Evolutionary conservation across 2,888 invertebrate genomes (phyloP).

Genomic region (Caenorhabditis sp.): DNA sequence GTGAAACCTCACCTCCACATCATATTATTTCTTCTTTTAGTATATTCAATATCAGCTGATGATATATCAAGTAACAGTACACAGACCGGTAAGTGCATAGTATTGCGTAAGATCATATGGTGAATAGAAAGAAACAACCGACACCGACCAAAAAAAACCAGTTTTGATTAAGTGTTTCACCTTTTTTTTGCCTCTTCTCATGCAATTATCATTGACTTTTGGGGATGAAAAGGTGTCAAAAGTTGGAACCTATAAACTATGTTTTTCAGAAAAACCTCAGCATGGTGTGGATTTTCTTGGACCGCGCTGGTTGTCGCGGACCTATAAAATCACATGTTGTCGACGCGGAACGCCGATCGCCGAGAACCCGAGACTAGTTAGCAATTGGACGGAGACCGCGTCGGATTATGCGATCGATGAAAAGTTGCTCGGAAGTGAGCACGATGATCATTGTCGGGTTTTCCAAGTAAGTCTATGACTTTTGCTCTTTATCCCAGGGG

Average conservation of each 20-base stretch:
- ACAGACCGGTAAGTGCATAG: background rate
- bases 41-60: background rate
- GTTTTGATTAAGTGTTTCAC: too few relatives aligned
- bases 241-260: too few relatives aligned
- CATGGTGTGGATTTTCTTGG: slow-evolving; percentile 58
- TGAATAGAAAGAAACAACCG: too few relatives aligned
- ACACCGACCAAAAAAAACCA: too few relatives aligned
- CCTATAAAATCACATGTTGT: slow-evolving; percentile 60
- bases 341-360: slow-evolving; percentile 54
- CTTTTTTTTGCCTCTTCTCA: too few relatives aligned
- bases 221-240: too few relatives aligned
- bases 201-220: too few relatives aligned
- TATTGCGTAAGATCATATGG: too few relatives aligned
- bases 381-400: slow-evolving; percentile 59
- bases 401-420: slow-evolving; percentile 63
- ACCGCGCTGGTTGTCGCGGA: slow-evolving; percentile 55
- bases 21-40: background rate
- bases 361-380: slow-evolving; percentile 52
- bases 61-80: background rate
- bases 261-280: slow-evolving; percentile 27
- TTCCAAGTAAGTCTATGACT: slow-evolving; percentile 48
- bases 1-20: background rate
- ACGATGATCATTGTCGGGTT: slow-evolving; percentile 52
- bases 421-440: slow-evolving; percentile 36
- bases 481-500: background rate